A percentile compares a stretch with the other conserved stretches of the same genome.
These are phyloP conservation scores for Eolophus roseicapilla DNA, from an alignment of 2,113 vertebrate species.

Conservation along the genomic window DNA sequence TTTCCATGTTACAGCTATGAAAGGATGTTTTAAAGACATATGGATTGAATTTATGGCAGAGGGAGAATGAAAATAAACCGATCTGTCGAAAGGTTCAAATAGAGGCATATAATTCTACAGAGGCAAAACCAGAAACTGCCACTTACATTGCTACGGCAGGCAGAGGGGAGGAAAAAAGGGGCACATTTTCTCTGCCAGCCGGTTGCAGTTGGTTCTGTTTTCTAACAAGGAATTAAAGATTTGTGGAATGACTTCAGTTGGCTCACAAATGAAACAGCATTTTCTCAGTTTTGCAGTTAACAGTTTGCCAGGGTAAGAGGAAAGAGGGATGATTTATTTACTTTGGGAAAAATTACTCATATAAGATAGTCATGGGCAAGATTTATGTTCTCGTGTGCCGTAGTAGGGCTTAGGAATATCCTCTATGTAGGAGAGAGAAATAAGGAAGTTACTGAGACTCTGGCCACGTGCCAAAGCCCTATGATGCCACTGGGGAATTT, in stretches of 20 bases:
- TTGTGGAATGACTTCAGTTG: neutral
- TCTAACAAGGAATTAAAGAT: slow-evolving; percentile 5
- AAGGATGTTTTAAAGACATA: slow-evolving; percentile 62
- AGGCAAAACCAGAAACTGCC: slow-evolving; percentile 52
- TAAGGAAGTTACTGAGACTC: neutral
- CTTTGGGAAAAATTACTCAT: neutral
- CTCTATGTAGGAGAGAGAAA: neutral
- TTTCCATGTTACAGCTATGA: slow-evolving; percentile 31
- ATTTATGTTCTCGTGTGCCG: neutral
- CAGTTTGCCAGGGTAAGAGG: neutral
- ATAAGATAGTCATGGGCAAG: neutral
- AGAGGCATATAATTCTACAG: slow-evolving; percentile 44
- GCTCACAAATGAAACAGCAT: neutral
- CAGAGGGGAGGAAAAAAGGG: neutral
- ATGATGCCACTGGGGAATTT: neutral
- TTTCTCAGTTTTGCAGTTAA: neutral
- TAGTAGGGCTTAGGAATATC: neutral
- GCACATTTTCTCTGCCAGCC: neutral
- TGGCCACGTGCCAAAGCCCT: neutral
- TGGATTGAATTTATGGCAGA: slow-evolving; percentile 65
- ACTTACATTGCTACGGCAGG: neutral
- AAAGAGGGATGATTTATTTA: neutral
- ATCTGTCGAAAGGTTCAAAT: slow-evolving; percentile 70
- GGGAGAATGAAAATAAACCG: slow-evolving; percentile 54
- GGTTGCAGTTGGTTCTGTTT: slow-evolving; percentile 6